phyloP scores from a whole-genome alignment of 2,113 vertebrate genomes.

The Lamprologus callipterus region DNA sequence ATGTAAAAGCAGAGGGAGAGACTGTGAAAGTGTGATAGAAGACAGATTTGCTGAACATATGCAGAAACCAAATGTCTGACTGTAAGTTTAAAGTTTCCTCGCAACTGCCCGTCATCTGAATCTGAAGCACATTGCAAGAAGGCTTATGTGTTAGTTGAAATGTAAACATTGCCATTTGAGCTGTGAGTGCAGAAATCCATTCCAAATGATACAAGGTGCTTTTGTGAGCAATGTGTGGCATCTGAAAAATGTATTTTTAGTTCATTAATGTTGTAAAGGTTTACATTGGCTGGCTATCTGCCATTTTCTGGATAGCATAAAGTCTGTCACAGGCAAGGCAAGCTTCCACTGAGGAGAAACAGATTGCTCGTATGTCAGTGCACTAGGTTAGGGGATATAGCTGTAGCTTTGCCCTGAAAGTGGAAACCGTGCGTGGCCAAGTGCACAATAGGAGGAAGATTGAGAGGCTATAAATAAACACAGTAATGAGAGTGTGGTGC shows the following conservation, averaged over 20 bases:
- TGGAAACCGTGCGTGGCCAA: slow-evolving; percentile 43
- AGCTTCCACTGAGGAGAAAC: slow-evolving; percentile 35
- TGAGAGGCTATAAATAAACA: slow-evolving; percentile 61
- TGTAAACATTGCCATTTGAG: slow-evolving; percentile 5
- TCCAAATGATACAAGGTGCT: background rate
- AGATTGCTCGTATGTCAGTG: slow-evolving; percentile 48
- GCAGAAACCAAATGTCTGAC: background rate
- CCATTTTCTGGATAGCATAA: background rate
- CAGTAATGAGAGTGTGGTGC: slow-evolving; percentile 54
- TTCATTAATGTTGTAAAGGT: background rate
- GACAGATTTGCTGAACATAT: background rate
- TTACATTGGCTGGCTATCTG: background rate
- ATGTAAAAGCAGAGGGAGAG: background rate
- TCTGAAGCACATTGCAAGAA: background rate
- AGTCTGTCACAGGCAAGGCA: background rate
- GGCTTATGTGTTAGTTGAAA: background rate
- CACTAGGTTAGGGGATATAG: slow-evolving; percentile 41
- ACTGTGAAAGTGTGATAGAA: background rate
- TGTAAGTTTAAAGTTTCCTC: background rate
- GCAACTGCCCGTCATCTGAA: background rate
- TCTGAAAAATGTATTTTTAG: slow-evolving; percentile 9
- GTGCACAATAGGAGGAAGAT: slow-evolving; percentile 43
- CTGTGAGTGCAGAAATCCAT: background rate
- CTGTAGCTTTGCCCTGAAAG: slow-evolving; percentile 39
- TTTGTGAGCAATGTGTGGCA: background rate